A percentile compares a stretch with the other conserved stretches of the same genome.
These are phyloP conservation scores for Sycophila texana DNA, from an alignment of 2,888 invertebrate species.

Conservation along the genomic window DNA sequence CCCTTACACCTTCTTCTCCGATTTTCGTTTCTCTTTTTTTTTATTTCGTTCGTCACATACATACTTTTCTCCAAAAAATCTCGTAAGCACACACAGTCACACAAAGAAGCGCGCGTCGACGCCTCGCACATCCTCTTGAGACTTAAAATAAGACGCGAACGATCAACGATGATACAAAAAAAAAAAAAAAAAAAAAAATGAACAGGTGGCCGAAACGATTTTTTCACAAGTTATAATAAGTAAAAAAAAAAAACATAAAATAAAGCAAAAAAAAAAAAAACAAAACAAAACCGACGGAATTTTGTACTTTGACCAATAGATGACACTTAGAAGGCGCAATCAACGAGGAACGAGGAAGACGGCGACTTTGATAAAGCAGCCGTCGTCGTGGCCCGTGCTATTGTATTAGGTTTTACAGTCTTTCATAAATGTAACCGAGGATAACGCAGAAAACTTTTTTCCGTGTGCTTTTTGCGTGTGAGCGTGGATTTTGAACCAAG, in stretches of 20 bases:
- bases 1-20: background rate
- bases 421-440: background rate
- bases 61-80: slow-evolving; percentile 18
- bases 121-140: background rate
- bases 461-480: background rate
- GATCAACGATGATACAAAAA: slow-evolving; percentile 12
- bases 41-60: too few relatives aligned
- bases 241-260: too few relatives aligned
- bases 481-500: background rate
- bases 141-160: slow-evolving; percentile 47
- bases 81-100: slow-evolving; percentile 22
- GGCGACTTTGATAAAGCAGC: too few relatives aligned
- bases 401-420: too few relatives aligned
- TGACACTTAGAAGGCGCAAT: background rate
- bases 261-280: too few relatives aligned
- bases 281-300: too few relatives aligned
- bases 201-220: background rate
- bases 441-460: background rate
- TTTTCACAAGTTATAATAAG: too few relatives aligned
- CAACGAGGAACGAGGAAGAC: too few relatives aligned
- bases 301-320: too few relatives aligned
- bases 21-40: too few relatives aligned
- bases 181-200: slow-evolving; percentile 5
- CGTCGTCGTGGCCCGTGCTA: too few relatives aligned
- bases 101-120: background rate